Evolutionary conservation across 1,140 invertebrate species (phyloP), one percentile per base, ranked within the genome.

Genomic region (Macrobrachium rosenbergii): DNA sequence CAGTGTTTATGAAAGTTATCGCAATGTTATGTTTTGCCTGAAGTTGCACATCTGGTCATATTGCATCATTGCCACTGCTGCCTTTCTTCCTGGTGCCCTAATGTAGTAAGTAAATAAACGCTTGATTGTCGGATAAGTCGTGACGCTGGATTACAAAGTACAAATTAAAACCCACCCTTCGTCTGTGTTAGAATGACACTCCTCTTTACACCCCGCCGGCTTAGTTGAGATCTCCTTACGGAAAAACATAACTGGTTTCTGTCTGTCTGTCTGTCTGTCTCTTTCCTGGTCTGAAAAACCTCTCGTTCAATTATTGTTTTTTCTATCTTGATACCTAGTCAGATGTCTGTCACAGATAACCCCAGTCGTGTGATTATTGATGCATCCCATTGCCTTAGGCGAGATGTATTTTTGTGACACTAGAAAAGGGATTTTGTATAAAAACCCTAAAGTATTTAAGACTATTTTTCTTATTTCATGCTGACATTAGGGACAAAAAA

Each of bases 11-110:
- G 72, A 59, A 87, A 87, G 78, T 80, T 75, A 69, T 60, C 60
- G 79, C 75, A 79, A 75, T 81, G 67, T 87, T 81, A 81, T 77
- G 63, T 81, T 87, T 87, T 79, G 60, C 85, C 85, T 82, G 79
- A 87, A 87, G 85, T 82, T 87, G 85, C 85, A 80, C 85, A 87
- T 87, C 85, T 87, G 85, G 77, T 87, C 78, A 80, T 81, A 81
- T 72, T 81, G 52, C 52, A 81, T 81, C 85, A 81, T 82, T 87
- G 85, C 85, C 85, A 87, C 85, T 87, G 78, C 79, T 87, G 85
- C 85, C 85, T 87, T 87, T 77, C 85, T 87, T 87, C 85, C 85
- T 87, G 85, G 85, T 87, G 85, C 85, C 85, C 85, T 87, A 87
- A 81, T 87, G 85, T 87, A 87, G 85, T 87, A 87, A 81, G 85